Conservation (phyloP, 2,113 vertebrate genomes). For the Trichomycterus rosablanca region DNA sequence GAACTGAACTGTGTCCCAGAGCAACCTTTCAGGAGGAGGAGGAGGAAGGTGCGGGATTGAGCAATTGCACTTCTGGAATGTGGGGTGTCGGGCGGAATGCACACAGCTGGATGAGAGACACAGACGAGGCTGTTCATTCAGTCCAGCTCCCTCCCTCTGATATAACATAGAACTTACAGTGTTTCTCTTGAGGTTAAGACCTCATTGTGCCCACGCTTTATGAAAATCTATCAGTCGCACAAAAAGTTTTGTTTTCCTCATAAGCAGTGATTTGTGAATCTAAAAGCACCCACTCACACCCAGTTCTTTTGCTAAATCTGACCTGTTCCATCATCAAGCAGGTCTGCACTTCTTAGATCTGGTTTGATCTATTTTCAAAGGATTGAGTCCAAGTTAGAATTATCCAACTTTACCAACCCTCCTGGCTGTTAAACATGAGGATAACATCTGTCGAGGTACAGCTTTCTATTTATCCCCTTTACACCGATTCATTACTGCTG, state of each 20-base stretch:
- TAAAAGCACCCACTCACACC: conserved; percentile 4
- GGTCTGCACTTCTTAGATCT: conserved; percentile 23
- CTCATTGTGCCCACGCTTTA: conserved; percentile 55
- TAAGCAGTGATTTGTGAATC: conserved; percentile 12
- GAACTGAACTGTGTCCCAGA: conserved; percentile 15
- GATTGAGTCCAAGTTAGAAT: conserved; percentile 23
- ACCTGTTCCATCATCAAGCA: conserved; percentile 26
- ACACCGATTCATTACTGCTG: too few species aligned
- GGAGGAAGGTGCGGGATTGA: conserved; percentile 59
- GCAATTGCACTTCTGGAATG: conserved; percentile 69
- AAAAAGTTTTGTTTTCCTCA: conserved; percentile 51
- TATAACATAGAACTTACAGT: conserved; percentile 34
- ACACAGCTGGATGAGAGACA: conserved; percentile 60
- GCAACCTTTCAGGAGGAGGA: conserved; percentile 48
- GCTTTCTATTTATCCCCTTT: too few species aligned
- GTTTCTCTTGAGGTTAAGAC: conserved; percentile 42
- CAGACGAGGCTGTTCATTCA: conserved; percentile 60
- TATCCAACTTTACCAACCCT: conserved; percentile 9
- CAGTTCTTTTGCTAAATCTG: conserved; percentile 8
- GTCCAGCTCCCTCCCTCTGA: conserved; percentile 50
- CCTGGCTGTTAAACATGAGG: conserved; percentile 2
- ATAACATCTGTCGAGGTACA: too few species aligned
- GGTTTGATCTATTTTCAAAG: conserved; percentile 23
- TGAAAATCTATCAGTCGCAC: conserved; percentile 59
- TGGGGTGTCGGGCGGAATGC: conserved; percentile 63